Base-by-base conservation (phyloP, 1,140 invertebrate species). In the Phenacoccus solenopsis region DNA sequence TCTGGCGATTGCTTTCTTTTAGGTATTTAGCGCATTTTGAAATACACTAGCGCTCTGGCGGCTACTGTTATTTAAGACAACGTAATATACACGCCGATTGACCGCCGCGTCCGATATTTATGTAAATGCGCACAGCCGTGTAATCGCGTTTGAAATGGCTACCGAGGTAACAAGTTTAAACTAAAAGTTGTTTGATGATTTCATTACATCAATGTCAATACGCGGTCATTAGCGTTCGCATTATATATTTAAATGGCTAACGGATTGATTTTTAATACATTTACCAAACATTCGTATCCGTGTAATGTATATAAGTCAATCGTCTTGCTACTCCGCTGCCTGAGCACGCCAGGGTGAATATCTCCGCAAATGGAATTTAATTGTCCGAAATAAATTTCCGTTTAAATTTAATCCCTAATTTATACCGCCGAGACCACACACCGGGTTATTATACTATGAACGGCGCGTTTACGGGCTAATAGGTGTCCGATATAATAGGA, bases 121-220 rank as follows among this genome's bases (percentile, higher is more conserved):
- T 49, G 38, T 49, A 49, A 49, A 49, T 49, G 12, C 12, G 20
- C 20, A 32, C 30, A 49, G 38, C 38, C n/a, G n/a, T n/a, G n/a
- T n/a, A n/a, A n/a, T n/a, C n/a, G n/a, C n/a, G n/a, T n/a, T n/a
- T n/a, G n/a, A n/a, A 49, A 49, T 49, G 38, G 38, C 38, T 49
- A n/a, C 38, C 20, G 20, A 49, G 20, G 38, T 49, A 49, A 49
- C 38, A 49, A 49, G 38, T 49, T 49, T 49, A 49, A 32, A 49
- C 38, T 49, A 49, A 49, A 49, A 49, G 38, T 49, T 49, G 38
- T 49, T 49, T 49, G 38, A 49, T 49, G 38, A 49, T 49, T 49
- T 49, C 38, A 49, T 49, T 49, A 49, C 38, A 49, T 49, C 38
- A 49, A 49, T 49, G 38, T 49, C 38, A 49, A 49, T 49, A 49